These are phyloP conservation scores for Phalacrocorax carbo DNA, from an alignment of 2,113 vertebrate genomes.

Conservation along the genomic window DNA sequence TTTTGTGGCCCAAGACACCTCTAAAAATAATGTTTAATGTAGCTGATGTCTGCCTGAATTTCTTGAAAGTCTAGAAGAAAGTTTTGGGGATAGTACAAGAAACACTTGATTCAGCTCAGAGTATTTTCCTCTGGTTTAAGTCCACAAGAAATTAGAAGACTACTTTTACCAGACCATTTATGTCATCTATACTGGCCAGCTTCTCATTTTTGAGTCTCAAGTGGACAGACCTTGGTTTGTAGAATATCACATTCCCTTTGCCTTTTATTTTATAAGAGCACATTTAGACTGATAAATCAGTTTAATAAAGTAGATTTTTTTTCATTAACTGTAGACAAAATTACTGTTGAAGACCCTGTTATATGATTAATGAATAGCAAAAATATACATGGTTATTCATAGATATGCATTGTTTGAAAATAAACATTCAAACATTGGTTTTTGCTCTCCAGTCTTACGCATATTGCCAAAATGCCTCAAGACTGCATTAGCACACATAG, in stretches of 20 bases:
- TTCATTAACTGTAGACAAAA: not conserved
- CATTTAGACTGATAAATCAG: not conserved
- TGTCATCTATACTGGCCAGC: not conserved
- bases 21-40: not conserved
- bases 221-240: not conserved
- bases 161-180: not conserved
- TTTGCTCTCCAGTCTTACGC: not conserved
- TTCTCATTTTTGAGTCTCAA: not conserved
- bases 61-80: not conserved
- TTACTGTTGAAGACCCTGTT: not conserved
- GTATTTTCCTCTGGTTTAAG: not conserved
- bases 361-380: not conserved
- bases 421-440: not conserved
- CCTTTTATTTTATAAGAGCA: not conserved
- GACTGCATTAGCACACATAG: not conserved
- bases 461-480: not conserved
- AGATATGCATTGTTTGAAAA: not conserved
- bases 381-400: not conserved
- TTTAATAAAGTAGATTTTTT: not conserved
- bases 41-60: not conserved
- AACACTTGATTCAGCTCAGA: not conserved
- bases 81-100: not conserved
- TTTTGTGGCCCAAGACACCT: not conserved
- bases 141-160: not conserved
- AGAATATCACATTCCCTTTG: not conserved